Evolutionary conservation across 2,113 vertebrate genomes (phyloP).

Genomic region (Hypomesus transpacificus): DNA sequence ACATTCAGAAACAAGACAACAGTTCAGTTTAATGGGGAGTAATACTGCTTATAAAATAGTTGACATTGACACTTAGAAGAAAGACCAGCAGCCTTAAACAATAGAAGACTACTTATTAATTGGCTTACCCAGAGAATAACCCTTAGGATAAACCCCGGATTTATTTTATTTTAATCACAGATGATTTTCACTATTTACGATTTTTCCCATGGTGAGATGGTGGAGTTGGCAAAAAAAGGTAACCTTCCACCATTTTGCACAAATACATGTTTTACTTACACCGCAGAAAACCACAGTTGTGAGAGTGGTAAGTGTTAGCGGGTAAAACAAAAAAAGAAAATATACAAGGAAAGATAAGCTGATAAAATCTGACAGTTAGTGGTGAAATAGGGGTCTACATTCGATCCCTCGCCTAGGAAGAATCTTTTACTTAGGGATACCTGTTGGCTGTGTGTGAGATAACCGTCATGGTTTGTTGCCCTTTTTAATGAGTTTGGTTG

Average conservation of each 20-base stretch:
- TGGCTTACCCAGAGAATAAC: not conserved
- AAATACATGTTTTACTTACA: not conserved
- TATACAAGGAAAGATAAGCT: too few relatives aligned
- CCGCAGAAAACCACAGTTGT: not conserved
- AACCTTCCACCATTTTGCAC: too few relatives aligned
- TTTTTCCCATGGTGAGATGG: too few relatives aligned
- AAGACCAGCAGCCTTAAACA: conserved; percentile 4
- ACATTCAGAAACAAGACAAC: conserved; percentile 27
- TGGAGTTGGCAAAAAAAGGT: too few relatives aligned
- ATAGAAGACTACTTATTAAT: too few relatives aligned
- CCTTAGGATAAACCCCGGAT: not conserved
- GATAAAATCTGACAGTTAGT: too few relatives aligned
- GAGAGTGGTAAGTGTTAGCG: not conserved
- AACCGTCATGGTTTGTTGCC: conserved; percentile 66
- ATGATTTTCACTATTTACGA: too few relatives aligned
- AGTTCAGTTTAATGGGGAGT: conserved; percentile 18
- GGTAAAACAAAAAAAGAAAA: too few relatives aligned
- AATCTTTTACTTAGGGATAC: conserved; percentile 50
- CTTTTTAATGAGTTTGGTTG: conserved; percentile 72
- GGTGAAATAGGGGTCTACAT: conserved; percentile 16
- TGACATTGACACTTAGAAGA: conserved; percentile 2
- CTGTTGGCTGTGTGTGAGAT: conserved; percentile 58
- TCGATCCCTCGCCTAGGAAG: conserved; percentile 25
- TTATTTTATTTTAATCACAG: not conserved
- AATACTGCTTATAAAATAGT: not conserved